phyloP scores from a whole-genome alignment of 2,888 invertebrate species.

The Philonicus albiceps region DNA sequence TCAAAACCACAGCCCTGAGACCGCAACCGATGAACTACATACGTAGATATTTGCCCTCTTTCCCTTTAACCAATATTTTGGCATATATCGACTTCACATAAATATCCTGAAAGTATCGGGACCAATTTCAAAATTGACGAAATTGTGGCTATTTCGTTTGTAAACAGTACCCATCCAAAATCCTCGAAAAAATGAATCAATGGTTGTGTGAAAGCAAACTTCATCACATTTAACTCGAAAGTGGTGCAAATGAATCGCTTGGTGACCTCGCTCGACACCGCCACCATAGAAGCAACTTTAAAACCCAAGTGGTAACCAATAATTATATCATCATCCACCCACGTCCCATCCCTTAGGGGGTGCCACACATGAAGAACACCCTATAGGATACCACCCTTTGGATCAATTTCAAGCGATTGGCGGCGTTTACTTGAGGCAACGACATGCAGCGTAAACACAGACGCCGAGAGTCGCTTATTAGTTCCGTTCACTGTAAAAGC shows the following conservation, averaged over 20 bases:
- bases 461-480: slow-evolving; percentile 20
- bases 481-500: slow-evolving; percentile 21
- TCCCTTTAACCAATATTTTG: background rate
- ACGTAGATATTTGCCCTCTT: background rate
- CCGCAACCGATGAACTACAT: background rate
- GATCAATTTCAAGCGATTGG: slow-evolving; percentile 30
- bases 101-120: background rate
- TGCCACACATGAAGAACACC: background rate
- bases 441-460: slow-evolving; percentile 3
- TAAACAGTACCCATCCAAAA: background rate
- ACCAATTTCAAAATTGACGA: background rate
- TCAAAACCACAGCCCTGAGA: background rate
- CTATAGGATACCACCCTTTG: background rate
- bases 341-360: background rate
- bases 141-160: background rate
- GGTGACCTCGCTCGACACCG: background rate
- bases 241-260: background rate
- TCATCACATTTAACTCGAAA: background rate
- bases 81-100: background rate
- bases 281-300: background rate
- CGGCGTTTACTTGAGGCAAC: background rate
- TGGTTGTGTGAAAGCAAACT: background rate
- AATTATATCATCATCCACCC: slow-evolving; percentile 16
- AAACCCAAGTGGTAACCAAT: background rate
- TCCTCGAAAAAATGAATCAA: background rate